phyloP scores from a whole-genome alignment of 1,140 invertebrate genomes.

The Steinernema khuongi region DNA sequence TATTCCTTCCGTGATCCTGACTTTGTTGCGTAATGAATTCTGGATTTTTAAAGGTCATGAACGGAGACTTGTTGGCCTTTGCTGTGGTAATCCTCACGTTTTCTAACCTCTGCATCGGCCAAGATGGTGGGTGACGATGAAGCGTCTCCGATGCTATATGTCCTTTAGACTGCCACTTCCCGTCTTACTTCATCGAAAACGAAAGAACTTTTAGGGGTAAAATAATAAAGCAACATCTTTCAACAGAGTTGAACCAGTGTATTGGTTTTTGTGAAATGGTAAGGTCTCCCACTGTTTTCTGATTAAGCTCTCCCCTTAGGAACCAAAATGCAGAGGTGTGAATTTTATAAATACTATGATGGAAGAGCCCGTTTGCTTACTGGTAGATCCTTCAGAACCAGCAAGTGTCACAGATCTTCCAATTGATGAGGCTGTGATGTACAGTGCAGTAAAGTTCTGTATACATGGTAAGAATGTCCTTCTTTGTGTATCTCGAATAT shows the following conservation, averaged over 20 bases:
- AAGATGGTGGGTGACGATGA: background rate
- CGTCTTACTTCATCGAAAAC: background rate
- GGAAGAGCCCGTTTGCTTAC: background rate
- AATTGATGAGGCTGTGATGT: conserved; percentile 5
- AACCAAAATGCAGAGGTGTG: background rate
- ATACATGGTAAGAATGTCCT: background rate
- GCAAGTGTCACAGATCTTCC: background rate
- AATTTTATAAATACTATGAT: background rate
- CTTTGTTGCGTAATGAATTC: conserved; percentile 8
- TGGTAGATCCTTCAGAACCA: background rate
- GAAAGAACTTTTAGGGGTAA: background rate
- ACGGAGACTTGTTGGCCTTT: background rate
- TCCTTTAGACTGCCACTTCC: background rate
- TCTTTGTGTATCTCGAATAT: background rate
- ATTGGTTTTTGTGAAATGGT: background rate
- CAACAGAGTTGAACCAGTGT: background rate
- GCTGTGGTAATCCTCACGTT: background rate
- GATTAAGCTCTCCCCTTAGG: background rate
- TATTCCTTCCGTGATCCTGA: background rate
- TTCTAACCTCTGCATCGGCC: background rate
- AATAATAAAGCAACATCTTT: background rate
- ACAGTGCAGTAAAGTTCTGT: background rate
- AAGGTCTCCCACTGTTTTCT: background rate
- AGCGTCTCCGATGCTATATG: background rate
- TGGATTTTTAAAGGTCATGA: background rate